Evolutionary conservation across 2,888 invertebrate genomes (phyloP), one percentile per base, ranked within the genome.

Genomic region (Limenitis camilla): DNA sequence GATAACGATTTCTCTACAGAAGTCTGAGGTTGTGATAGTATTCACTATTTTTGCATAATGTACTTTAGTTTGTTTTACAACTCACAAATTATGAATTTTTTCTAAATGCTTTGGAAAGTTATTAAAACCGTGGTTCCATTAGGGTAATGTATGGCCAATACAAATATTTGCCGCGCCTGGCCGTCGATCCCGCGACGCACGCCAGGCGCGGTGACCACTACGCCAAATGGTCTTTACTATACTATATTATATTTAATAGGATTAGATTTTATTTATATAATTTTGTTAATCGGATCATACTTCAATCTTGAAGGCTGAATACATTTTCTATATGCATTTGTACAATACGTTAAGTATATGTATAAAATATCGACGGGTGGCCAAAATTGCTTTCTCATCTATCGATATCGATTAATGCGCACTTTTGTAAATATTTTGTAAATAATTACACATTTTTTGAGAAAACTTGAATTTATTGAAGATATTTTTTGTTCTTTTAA

Each of bases 361-460:
- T 59, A 47, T 51, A 53, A 56, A 59, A 56, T 55, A 58, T 60
- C 52, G 59, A 62, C 74, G 71, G 78, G 81, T 80, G 83, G 84
- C 84, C 86, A 84, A 85, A 78, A 78, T 73, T 61, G 71, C 73
- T 77, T 77, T 68, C 62, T 67, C 66, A 62, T 67, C 61, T 65
- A 64, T 67, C 69, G 67, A 69, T 69, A 69, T 59, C 68, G 65
- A 64, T 64, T 67, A 69, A 61, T 70, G 71, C 75, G 69, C 79
- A 74, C 71, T 72, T 76, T 75, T 86, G 86, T 86, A 87, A 73
- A 86, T 85, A 85, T 67, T 81, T 76, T 87, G 86, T 86, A 87
- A 81, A 87, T 86, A 58, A 85, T 60, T 67, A 69, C 64, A 63
- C 64, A 68, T 74, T 82, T 82, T 83, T 78, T 72, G 72, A 62